Evolutionary conservation across 2,888 invertebrate species (phyloP), one percentile per base, ranked within the genome.

Genomic region (Zaprionus obscuricornis): DNA sequence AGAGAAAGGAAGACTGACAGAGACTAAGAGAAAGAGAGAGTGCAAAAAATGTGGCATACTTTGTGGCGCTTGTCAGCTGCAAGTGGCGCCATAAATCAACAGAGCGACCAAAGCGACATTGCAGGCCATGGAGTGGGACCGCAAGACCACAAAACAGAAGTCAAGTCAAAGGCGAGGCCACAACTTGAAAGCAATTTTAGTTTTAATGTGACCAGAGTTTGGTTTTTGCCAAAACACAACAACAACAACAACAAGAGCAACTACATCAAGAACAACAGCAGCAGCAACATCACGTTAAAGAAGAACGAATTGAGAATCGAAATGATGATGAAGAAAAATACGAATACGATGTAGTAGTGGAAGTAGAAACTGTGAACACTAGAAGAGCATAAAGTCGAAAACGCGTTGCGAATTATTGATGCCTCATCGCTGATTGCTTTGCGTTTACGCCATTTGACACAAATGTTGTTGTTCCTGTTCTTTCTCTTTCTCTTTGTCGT

Each of bases 341-440:
- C n/a, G n/a, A n/a, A n/a, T n/a, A n/a, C n/a, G n/a, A n/a, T n/a
- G n/a, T n/a, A n/a, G n/a, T n/a, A n/a, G n/a, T 42, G 14, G 22
- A 39, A 36, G 34, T 36, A 37, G 47, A 47, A 42, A 50, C 40
- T 24, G 31, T n/a, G n/a, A 24, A 47, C 27, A 50, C 16, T 42
- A 7, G 11, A n/a, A 31, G 39, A 42, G 20, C 13, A 16, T 8
- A 52, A 56, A 55, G 54, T 34, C 36, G 54, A 59, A 64, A 81
- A 77, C 82, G 74, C 74, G 85, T 71, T 82, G 56, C 67, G 78
- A 78, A 81, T 78, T 78, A 78, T 78, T 78, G 78, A 84, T 78
- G 78, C 74, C 74, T 64, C 82, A 74, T 74, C 67, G 78, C 74
- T 71, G 85, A 78, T 78, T 78, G 81, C 84, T 84, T 73, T 70